Base-by-base conservation (phyloP, 2,113 vertebrate species). In the Pithys albifrons region DNA sequence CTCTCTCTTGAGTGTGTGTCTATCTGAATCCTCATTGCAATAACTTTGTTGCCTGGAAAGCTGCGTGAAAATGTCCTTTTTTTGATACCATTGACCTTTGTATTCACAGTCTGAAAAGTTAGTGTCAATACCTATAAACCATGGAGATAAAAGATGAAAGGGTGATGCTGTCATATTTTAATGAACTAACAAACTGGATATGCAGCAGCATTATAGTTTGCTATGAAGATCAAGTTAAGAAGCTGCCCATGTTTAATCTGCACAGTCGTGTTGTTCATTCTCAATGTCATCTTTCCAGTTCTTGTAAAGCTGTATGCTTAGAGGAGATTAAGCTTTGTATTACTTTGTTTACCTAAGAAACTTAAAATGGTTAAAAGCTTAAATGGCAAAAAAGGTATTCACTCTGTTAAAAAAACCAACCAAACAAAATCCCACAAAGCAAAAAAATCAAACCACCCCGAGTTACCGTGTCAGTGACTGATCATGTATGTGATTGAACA, bases 241-340 rank as follows among this genome's bases (percentile, higher is more conserved):
- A 61, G 71, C 57, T 85, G 73, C 19, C 27, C 41, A 18, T 51
- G 8, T 51, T 90, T 64, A 55, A 72, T 77, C 57, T 87, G 65
- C 4, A 7, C 24, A 8, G 10, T 75, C 0, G 0, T 27, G 43
- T 49, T 9, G 1, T 48, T 91, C 39, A 10, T 67, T 87, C 49
- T 91, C 82, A 82, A 6, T 67, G 65, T 87, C 49, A 74, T 64
- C 11, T n/a, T 75, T 57, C 37, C 35, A 55, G 46, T 48, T 86
- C n/a, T 51, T 80, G 10, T 31, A 37, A 67, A 83, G 19, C 48
- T 51, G 16, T 59, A 5, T 28, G 14, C 29, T 85, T 78, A 74
- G 20, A 74, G 28, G 29, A 81, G 4, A 7, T 43, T 78, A 18
- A 55, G 64, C 7, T 71, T 64, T 28, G 8, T 49, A 37, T 74